Percentiles rank a stretch among this genome's conserved stretches.
Conservation (phyloP, 1,140 invertebrate genomes). For the Drosophila sulfurigaster region DNA sequence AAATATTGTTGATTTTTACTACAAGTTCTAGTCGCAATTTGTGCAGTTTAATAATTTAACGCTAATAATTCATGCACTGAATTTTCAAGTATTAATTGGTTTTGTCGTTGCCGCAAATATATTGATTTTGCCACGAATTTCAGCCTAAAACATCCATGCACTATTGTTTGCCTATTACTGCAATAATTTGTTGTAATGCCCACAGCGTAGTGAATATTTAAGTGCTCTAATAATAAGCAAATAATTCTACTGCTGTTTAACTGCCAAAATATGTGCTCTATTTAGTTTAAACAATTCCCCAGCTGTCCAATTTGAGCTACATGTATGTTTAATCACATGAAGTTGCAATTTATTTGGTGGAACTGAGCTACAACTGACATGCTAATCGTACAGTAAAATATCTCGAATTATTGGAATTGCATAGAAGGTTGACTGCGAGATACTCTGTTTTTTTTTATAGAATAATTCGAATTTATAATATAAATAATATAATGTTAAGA, state of each 20-base stretch:
- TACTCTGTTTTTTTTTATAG: not conserved
- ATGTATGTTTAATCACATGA: slow-evolving; percentile 4
- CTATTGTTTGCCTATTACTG: not conserved
- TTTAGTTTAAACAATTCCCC: slow-evolving; percentile 7
- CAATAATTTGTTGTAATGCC: slow-evolving; percentile 1
- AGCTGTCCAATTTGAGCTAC: slow-evolving; percentile 2
- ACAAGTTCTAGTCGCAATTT: too few relatives aligned
- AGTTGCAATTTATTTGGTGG: slow-evolving; percentile 5
- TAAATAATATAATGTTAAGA: too few relatives aligned
- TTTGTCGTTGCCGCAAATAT: not conserved
- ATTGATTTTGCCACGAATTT: not conserved
- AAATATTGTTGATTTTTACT: too few relatives aligned
- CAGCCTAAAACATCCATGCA: not conserved
- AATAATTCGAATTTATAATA: too few relatives aligned
- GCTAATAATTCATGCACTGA: too few relatives aligned
- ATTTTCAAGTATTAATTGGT: too few relatives aligned
- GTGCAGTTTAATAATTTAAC: too few relatives aligned
- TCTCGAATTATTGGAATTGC: not conserved
- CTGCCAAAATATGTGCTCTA: slow-evolving; percentile 10
- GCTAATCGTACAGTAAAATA: not conserved
- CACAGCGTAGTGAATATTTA: not conserved
- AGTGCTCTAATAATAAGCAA: slow-evolving; percentile 1
- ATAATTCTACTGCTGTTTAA: slow-evolving; percentile 5
- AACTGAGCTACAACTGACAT: slow-evolving; percentile 13
- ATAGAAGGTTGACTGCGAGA: not conserved